These are phyloP conservation scores for Thelaira solivaga DNA, from an alignment of 2,888 invertebrate species.

Conservation along the genomic window DNA sequence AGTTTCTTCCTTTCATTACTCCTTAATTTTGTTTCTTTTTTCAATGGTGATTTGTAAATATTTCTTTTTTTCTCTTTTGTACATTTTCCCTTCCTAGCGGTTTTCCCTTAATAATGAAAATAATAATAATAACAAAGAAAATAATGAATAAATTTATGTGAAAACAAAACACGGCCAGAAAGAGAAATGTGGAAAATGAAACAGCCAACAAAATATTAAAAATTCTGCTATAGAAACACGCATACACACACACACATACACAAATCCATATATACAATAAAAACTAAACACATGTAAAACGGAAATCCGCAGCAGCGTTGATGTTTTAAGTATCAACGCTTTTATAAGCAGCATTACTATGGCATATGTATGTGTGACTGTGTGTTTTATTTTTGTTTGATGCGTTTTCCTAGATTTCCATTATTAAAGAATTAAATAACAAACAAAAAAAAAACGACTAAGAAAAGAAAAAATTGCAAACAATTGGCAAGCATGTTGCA, in stretches of 20 bases:
- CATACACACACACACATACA: no score
- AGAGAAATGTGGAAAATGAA: slow-evolving; percentile 20
- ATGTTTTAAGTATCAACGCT: slow-evolving; percentile 14
- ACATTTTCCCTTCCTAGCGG: neutral
- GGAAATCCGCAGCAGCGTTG: slow-evolving; percentile 55
- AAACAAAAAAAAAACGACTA: neutral
- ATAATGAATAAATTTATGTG: slow-evolving; percentile 3
- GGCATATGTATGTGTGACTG: neutral
- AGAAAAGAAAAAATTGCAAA: neutral
- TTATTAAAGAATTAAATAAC: slow-evolving; percentile 33
- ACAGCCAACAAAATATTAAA: slow-evolving; percentile 29
- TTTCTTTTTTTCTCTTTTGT: neutral
- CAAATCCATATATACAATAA: slow-evolving; percentile 42
- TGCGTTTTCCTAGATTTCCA: slow-evolving; percentile 31
- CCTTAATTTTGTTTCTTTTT: slow-evolving; percentile 20
- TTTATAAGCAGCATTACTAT: no score
- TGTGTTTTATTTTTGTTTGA: neutral
- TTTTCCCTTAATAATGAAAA: no score
- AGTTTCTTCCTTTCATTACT: slow-evolving; percentile 46
- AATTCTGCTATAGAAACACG: slow-evolving; percentile 3
- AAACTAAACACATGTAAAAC: slow-evolving; percentile 52
- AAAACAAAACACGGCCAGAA: neutral
- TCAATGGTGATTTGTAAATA: slow-evolving; percentile 7
- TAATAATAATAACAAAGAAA: neutral
- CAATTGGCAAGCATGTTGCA: slow-evolving; percentile 6